These are phyloP conservation scores for Leptoteleia sp. DNA, from an alignment of 1,140 invertebrate species.

Conservation along the genomic window DNA sequence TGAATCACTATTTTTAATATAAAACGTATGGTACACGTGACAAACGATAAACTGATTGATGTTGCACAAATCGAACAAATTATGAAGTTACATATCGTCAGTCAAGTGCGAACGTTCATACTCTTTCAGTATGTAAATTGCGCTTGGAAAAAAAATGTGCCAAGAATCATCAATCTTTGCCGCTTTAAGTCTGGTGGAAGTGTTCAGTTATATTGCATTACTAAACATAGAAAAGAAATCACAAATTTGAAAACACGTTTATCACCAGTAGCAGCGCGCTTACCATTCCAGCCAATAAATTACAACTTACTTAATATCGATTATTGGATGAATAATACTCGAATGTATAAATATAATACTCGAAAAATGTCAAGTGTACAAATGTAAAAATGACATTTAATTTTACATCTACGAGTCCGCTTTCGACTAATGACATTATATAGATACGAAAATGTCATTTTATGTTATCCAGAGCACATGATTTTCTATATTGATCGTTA, in stretches of 20 bases:
- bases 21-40: too few species aligned
- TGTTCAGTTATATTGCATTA: background rate
- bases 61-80: too few species aligned
- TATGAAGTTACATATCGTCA: too few species aligned
- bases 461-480: constrained; percentile 11
- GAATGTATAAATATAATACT: constrained; percentile 61
- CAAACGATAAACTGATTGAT: too few species aligned
- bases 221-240: constrained; percentile 1
- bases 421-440: constrained; percentile 20
- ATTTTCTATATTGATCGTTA: constrained; percentile 1
- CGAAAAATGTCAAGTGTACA: constrained; percentile 62
- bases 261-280: constrained; percentile 6
- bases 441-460: constrained; percentile 19
- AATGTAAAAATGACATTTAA: constrained; percentile 63
- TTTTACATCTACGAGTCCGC: constrained; percentile 44
- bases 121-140: too few species aligned
- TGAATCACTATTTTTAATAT: too few species aligned
- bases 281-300: constrained; percentile 43
- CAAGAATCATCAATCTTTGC: too few species aligned
- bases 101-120: too few species aligned
- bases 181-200: too few species aligned
- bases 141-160: too few species aligned
- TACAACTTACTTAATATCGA: constrained; percentile 54
- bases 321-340: constrained; percentile 49
- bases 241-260: constrained; percentile 15